Conservation (phyloP, 2,888 invertebrate genomes). For the Ectemnius continuus region DNA sequence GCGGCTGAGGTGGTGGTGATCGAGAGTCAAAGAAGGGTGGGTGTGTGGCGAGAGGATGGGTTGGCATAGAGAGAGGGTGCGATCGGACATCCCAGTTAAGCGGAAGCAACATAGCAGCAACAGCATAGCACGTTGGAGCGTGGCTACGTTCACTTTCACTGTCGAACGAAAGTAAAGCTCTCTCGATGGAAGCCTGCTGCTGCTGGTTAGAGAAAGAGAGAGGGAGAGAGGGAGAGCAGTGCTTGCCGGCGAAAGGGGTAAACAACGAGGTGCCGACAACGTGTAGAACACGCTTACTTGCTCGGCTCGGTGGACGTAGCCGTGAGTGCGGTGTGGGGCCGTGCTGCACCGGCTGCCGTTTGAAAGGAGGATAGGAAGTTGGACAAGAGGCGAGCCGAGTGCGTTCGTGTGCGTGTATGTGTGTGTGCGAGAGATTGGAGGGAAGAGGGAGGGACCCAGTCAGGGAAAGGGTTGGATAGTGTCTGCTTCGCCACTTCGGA, state of each 20-base stretch:
- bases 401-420: too few species aligned
- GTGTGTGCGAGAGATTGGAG: conserved; percentile 16
- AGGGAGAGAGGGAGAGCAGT: too few species aligned
- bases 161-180: conserved; percentile 61
- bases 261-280: conserved; percentile 61
- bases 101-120: conserved; percentile 24
- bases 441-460: conserved; percentile 42
- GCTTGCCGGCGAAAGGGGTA: conserved; percentile 59
- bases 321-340: conserved; percentile 26
- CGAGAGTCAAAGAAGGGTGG: too few species aligned
- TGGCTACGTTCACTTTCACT: conserved; percentile 65
- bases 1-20: too few species aligned
- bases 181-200: conserved; percentile 26
- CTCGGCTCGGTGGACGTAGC: conserved; percentile 42
- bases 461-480: conserved; percentile 52
- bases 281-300: conserved; percentile 33
- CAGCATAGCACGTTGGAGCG: conserved; percentile 47
- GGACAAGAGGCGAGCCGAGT: conserved; percentile 30
- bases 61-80: conserved; percentile 24
- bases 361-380: conserved; percentile 63
- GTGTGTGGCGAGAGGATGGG: conserved; percentile 1
- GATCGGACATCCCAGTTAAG: conserved; percentile 60
- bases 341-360: conserved; percentile 22
- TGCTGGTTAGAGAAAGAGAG: conserved; percentile 28
- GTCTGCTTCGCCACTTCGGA: conserved; percentile 72